A percentile compares a stretch with the other conserved stretches of the same genome.
phyloP scores from a whole-genome alignment of 2,113 vertebrate genomes.

The Mesoclemmys tuberculata region DNA sequence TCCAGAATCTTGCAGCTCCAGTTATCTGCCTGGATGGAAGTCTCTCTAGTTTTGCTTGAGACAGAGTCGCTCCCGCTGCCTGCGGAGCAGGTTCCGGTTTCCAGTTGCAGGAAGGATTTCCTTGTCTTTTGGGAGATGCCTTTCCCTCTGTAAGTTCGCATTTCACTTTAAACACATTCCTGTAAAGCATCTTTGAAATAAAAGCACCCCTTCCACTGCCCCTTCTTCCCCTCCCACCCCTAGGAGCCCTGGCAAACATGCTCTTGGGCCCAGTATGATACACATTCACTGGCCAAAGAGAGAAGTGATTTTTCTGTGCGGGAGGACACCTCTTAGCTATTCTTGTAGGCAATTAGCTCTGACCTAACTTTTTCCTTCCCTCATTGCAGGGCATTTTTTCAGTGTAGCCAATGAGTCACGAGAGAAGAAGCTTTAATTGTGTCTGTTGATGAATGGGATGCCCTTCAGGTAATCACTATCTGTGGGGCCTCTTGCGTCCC shows the following conservation, averaged over 20 bases:
- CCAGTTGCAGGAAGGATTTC: accelerated
- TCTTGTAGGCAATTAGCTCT: neutral
- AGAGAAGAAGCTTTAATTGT: slow-evolving; percentile 41
- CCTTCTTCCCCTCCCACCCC: neutral
- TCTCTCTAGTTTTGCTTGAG: neutral
- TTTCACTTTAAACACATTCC: neutral
- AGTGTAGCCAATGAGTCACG: slow-evolving; percentile 49
- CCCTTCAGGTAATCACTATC: slow-evolving; percentile 49
- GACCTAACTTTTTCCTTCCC: neutral
- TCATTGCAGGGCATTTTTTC: neutral
- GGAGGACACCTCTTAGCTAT: neutral
- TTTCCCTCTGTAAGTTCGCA: neutral
- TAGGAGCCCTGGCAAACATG: neutral
- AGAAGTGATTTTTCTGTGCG: neutral
- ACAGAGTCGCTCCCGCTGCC: neutral
- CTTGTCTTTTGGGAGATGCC: accelerated
- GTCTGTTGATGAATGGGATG: slow-evolving; percentile 51
- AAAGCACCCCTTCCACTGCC: neutral
- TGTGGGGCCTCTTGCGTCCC: neutral
- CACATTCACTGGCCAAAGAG: accelerated
- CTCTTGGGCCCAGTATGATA: neutral
- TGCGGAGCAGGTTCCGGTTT: neutral
- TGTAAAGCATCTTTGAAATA: neutral
- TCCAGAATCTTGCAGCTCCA: neutral
- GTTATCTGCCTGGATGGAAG: neutral